Evolutionary conservation across 2,797 vertebrate species (phyloP).

Genomic region (Peromyscus melanophrys): DNA sequence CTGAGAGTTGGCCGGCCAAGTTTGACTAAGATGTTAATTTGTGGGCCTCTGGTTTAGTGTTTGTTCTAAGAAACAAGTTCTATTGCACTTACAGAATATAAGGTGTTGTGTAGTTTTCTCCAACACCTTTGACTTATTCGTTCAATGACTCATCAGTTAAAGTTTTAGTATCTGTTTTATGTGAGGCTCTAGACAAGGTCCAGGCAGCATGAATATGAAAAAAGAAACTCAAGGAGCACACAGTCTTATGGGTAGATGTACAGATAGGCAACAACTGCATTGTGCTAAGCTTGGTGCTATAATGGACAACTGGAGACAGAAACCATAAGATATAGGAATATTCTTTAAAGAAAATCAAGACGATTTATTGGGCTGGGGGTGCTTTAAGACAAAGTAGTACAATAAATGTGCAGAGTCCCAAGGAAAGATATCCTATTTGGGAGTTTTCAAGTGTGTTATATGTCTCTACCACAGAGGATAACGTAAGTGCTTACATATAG

Average conservation of each 20-base stretch:
- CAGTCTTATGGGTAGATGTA: neutral
- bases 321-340: neutral
- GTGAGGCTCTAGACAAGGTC: neutral
- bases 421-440: neutral
- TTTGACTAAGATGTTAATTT: neutral
- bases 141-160: neutral
- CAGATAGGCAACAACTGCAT: neutral
- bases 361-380: neutral
- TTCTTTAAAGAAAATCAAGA: neutral
- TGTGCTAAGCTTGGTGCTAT: neutral
- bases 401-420: neutral
- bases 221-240: neutral
- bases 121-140: neutral
- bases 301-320: neutral
- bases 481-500: accelerated
- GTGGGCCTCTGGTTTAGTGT: neutral
- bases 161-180: neutral
- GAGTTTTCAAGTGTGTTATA: neutral
- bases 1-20: neutral
- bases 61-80: neutral
- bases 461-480: neutral
- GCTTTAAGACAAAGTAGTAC: neutral
- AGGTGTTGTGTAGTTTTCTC: neutral
- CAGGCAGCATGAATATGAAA: neutral
- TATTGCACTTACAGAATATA: neutral